Conservation (phyloP, 2,113 vertebrate genomes). For the Lagopus muta region DNA sequence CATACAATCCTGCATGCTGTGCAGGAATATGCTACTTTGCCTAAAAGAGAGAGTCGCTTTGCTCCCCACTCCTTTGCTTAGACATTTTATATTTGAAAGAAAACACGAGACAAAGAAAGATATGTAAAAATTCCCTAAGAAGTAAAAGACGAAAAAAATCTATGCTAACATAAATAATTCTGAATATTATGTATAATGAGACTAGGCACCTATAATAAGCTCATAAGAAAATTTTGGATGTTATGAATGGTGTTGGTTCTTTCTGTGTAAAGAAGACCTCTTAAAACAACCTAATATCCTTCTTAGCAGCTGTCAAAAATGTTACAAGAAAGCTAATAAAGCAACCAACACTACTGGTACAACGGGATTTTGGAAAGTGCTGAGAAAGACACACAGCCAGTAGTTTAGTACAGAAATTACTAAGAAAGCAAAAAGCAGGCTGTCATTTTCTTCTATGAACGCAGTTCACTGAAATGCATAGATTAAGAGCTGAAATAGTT, state of each 20-base stretch:
- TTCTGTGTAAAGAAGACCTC: not conserved
- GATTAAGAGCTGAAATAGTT: not conserved
- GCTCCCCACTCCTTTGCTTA: not conserved
- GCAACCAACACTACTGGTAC: slow-evolving; percentile 6
- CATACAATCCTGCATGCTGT: not conserved
- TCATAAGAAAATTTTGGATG: not conserved
- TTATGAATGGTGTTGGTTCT: not conserved
- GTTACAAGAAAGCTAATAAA: not conserved
- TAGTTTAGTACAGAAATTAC: slow-evolving; percentile 14
- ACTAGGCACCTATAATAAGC: not conserved
- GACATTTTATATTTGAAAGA: not conserved
- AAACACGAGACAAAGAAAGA: not conserved
- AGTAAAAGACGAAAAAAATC: not conserved
- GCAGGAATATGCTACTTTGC: not conserved
- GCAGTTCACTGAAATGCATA: not conserved
- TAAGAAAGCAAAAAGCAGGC: slow-evolving; percentile 18
- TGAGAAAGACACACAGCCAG: not conserved
- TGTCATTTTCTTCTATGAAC: not conserved
- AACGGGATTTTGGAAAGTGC: not conserved
- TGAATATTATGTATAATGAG: not conserved
- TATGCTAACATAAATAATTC: not conserved
- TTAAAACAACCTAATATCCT: not conserved
- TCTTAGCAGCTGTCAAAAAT: slow-evolving; percentile 1
- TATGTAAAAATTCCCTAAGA: not conserved
- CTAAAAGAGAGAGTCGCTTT: not conserved